These are phyloP conservation scores for Caenorhabditis brenneri DNA, from an alignment of 1,140 invertebrate species.

Conservation along the genomic window DNA sequence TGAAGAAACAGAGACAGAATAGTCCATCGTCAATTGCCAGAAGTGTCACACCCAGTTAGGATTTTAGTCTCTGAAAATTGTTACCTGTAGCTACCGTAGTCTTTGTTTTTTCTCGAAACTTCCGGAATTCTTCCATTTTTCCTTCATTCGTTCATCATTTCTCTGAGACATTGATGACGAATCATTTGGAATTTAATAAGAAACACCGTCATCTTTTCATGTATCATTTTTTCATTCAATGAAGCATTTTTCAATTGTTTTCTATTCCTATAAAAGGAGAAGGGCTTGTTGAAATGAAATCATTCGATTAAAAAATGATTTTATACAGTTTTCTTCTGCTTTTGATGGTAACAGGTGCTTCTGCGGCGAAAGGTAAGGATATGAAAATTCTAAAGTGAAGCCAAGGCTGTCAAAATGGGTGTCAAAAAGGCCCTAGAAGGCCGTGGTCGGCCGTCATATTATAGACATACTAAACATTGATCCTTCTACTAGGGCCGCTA, in stretches of 20 bases:
- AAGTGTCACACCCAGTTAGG: not conserved
- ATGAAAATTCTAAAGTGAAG: no score
- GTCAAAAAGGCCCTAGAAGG: no score
- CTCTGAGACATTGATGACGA: not conserved
- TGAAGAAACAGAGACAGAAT: not conserved
- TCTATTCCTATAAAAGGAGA: not conserved
- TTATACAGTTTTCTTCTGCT: not conserved
- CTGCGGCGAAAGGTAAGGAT: not conserved
- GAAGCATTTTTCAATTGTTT: not conserved
- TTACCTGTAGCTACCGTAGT: no score
- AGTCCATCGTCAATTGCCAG: not conserved
- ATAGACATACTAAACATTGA: no score
- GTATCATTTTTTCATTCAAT: not conserved
- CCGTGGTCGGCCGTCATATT: no score
- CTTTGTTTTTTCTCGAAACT: no score
- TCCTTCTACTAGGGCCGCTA: no score
- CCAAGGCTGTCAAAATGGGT: no score
- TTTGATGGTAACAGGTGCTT: not conserved
- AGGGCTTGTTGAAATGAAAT: not conserved
- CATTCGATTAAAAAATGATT: not conserved
- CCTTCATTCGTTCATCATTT: not conserved
- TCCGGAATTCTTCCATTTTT: not conserved
- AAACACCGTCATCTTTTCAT: not conserved
- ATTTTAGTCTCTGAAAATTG: no score
- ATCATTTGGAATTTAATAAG: not conserved